Percentiles rank a stretch among this genome's conserved stretches.
These are phyloP conservation scores for Bubalus kerabau DNA, from an alignment of 2,113 vertebrate genomes.

Conservation along the genomic window DNA sequence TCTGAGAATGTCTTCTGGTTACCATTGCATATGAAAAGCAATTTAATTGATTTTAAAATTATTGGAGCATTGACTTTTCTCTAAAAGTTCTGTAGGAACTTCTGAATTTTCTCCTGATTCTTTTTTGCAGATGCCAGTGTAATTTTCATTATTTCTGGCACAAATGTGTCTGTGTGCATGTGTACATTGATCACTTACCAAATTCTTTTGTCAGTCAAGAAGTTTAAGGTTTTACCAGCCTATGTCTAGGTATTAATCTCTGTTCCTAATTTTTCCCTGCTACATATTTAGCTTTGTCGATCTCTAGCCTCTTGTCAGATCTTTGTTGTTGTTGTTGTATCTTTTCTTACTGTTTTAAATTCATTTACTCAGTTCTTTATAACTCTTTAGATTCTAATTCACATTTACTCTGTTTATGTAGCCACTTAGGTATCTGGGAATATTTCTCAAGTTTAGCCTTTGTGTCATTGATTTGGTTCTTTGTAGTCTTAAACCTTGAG, in stretches of 20 bases:
- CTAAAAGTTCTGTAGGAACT: background rate
- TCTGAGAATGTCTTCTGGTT: background rate
- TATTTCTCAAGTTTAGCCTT: background rate
- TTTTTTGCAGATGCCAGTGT: background rate
- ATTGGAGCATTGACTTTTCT: background rate
- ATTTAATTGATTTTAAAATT: background rate
- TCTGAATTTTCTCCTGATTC: background rate
- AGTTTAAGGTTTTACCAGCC: background rate
- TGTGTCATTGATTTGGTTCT: background rate
- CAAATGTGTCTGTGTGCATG: background rate
- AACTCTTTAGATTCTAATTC: background rate
- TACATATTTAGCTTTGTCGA: background rate
- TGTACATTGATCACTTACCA: background rate
- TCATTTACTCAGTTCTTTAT: background rate
- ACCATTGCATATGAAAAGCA: background rate
- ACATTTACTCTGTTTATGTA: background rate
- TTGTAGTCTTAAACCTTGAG: background rate
- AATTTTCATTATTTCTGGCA: slow-evolving; percentile 3
- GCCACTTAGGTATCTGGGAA: background rate
- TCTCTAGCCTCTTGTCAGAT: background rate
- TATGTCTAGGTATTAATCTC: background rate
- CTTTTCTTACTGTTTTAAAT: slow-evolving; percentile 8
- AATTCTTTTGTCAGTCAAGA: background rate
- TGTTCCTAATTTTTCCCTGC: background rate
- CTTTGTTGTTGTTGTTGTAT: background rate